phyloP scores from a whole-genome alignment of 2,888 invertebrate genomes.

The Machimus atricapillus region DNA sequence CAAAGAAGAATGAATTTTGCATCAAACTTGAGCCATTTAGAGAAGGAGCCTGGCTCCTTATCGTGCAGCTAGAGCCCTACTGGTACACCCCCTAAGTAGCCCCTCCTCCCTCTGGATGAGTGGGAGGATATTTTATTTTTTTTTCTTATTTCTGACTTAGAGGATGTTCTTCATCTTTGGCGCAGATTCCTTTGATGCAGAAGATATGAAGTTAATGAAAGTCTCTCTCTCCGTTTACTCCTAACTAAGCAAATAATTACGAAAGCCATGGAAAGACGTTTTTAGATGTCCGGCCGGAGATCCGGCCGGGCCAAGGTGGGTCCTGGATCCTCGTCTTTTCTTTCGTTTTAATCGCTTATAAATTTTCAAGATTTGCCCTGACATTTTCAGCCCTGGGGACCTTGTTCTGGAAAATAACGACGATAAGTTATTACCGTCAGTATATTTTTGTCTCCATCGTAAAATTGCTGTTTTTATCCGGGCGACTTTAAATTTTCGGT shows the following conservation, averaged over 20 bases:
- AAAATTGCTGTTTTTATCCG: background rate
- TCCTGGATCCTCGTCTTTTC: background rate
- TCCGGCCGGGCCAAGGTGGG: background rate
- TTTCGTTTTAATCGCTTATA: background rate
- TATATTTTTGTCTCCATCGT: background rate
- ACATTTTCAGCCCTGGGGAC: background rate
- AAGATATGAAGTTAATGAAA: slow-evolving; percentile 5
- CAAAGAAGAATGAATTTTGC: slow-evolving; percentile 9
- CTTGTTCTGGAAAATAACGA: background rate
- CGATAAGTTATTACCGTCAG: background rate
- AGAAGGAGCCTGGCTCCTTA: background rate
- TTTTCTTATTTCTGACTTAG: background rate
- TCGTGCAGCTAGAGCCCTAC: background rate
- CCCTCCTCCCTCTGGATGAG: background rate
- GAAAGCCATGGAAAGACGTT: background rate
- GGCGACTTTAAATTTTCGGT: background rate
- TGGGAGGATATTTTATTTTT: background rate
- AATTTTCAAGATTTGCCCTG: background rate
- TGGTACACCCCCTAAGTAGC: background rate
- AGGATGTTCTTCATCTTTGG: background rate
- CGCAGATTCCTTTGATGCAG: background rate
- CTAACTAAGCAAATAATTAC: background rate
- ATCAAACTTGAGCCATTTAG: slow-evolving; percentile 9
- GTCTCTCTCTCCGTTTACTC: background rate
- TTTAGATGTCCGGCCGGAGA: background rate